Base-by-base conservation (phyloP, 1,140 invertebrate species). In the Gonioctena quinquepunctata region DNA sequence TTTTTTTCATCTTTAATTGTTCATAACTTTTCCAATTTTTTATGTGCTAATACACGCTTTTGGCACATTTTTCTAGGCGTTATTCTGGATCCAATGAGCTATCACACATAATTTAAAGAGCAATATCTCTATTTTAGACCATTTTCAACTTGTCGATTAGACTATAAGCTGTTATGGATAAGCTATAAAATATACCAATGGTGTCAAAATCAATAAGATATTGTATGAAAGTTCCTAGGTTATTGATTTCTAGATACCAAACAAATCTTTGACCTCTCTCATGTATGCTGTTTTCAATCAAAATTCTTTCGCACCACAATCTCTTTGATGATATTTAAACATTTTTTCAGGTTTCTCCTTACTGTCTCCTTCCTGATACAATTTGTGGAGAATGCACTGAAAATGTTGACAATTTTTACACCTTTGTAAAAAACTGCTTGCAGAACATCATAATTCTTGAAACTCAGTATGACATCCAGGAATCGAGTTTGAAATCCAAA, bases 361-460 rank as follows among this genome's bases (percentile, higher is more conserved):
- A 81, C 68, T 80, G 73, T 25, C 70, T 79, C 2, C 70, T 82
- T n/a, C 81, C 81, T 13, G 79, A 82, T 33, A 80, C 79, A 16
- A 76, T 82, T 28, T 82, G 81, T 68, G 57, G 65, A 50, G 72
- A 78, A 64, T 82, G 81, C 56, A 68, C 69, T 6, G 74, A 78
- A 22, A 78, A 70, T 33, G 75, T 82, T 11, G 73, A 78, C 50
- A 77, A 75, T 49, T 82, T 81, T 68, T 81, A 80, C 67, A 61
- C 50, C 25, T 82, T 82, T 66, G 77, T 77, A 28, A 81, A 82
- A 68, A 79, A 76, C 26, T 78, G 78, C 27, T 59, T 82, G 7
- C 76, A 82, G 68, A 82, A 77, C 65, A 79, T 82, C 6, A 81
- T 80, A n/a, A 77, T 82, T 13, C 68, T 82, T 13, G 81, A 82